Evolutionary conservation across 2,888 invertebrate genomes (phyloP).

Genomic region (Xestia ashworthii): DNA sequence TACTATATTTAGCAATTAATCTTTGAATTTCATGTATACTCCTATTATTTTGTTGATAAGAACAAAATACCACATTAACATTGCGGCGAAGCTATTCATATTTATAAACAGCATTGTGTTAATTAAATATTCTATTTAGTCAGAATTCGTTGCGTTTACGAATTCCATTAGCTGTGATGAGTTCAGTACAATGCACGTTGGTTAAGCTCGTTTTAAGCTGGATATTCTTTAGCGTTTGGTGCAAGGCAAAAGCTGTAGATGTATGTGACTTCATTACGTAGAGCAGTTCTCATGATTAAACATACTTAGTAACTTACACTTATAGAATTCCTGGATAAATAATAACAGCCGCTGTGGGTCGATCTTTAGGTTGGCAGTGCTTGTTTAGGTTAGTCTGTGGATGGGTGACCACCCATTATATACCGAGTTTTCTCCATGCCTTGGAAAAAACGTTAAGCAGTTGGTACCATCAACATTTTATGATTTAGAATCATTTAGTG

Average conservation of each 20-base stretch:
- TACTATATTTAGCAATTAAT: no score
- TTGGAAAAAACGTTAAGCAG: no score
- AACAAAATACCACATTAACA: neutral
- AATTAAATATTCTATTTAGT: conserved; percentile 59
- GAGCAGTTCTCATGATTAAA: neutral
- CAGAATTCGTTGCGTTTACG: conserved; percentile 65
- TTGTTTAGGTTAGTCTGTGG: no score
- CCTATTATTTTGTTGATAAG: neutral
- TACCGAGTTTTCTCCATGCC: no score
- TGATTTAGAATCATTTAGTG: no score
- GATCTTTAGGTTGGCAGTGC: no score
- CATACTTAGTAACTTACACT: neutral
- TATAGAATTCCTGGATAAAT: neutral
- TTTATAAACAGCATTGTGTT: conserved; percentile 31
- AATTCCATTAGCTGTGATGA: conserved; percentile 80
- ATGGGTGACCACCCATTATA: no score
- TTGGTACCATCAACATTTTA: no score
- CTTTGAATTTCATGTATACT: no score
- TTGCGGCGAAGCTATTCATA: conserved; percentile 3
- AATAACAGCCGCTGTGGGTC: no score
- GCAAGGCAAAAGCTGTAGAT: conserved; percentile 56
- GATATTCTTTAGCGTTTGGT: conserved; percentile 73
- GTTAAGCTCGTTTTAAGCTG: conserved; percentile 81
- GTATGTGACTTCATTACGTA: neutral
- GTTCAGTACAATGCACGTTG: conserved; percentile 77